Base-by-base conservation (phyloP, 1,140 invertebrate genomes). In the Orchesella cincta region DNA sequence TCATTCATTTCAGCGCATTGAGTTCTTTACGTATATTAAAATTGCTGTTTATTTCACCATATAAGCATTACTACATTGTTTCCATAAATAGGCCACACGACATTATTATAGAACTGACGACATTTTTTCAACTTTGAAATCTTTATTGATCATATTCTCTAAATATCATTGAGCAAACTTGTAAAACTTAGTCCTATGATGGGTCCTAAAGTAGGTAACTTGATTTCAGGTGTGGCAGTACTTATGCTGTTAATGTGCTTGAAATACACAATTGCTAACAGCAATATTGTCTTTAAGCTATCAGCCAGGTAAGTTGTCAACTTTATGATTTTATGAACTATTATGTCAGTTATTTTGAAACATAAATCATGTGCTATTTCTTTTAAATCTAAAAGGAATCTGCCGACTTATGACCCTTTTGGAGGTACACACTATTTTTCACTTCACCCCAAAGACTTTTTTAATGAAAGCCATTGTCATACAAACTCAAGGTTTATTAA, bases 261-360 rank as follows among this genome's bases (percentile, higher is more conserved):
- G n/a, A n/a, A n/a, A n/a, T n/a, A 46, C 39, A 20, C 20, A 46
- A 12, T 46, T 46, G 39, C 8, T 29, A 67, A 67, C 33, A 12
- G 26, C 26, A 67, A 29, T 67, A 14, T 67, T 14, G n/a, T 5
- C 29, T 67, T 67, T 12, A 29, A 5, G 5, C 31, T 67, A n/a
- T 67, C 62, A 18, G 62, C 62, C 31, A 67, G 33, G 62, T 67
- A 67, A 31, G 62, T 31, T 46, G 8, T 46, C 8, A 46, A 46
- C 39, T 46, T 20, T 12, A 46, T 46, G 8, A 20, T 46, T 46
- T 46, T 46, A 46, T n/a, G 39, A 46, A 46, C n/a, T 46, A 46
- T 12, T 46, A 12, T 46, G 8, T 8, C 8, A 20, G 39, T 46
- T 12, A 46, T 46, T 46, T 46, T 46, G 39, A 46, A 12, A 46